Base-by-base conservation (phyloP, 2,113 vertebrate species). In the Cnemophilus loriae region DNA sequence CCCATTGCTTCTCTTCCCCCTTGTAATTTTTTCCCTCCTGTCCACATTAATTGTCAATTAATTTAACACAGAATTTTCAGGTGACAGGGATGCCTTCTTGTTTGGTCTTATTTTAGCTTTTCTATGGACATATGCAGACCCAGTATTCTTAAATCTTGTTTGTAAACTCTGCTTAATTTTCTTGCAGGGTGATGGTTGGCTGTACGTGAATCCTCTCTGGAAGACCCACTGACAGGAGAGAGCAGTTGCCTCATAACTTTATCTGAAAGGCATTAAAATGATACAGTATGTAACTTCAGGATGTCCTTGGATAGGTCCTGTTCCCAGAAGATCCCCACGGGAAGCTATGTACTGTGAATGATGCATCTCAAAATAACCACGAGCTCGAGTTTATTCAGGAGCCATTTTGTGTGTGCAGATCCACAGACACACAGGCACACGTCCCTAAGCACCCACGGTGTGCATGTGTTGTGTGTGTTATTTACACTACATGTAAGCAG, bases 141-240 rank as follows among this genome's bases (percentile, higher is more conserved):
- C 1, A 1, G 11, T 30, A 7, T 37, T 39, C 93, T 11, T 53
- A 60, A 42, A 37, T n/a, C 69, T 63, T 33, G 14, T 79, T 65
- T 65, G 67, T 95, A 71, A 95, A 46, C 44, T 92, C 49, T 87
- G 21, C 80, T 47, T 64, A 17, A 91, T 98, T 97, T 83, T 95
- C 74, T 96, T 97, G 22, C 97, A 99, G 99, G 99, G 98, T 1
- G 99, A 99, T 1, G 98, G 98, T 52, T 99, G 99, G 99, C 96
- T 98, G 28, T 99, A 99, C 92, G 95, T 98, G 96, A 98, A 97
- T 89, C 98, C 98, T 10, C 98, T 99, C 71, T 99, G 99, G 99
- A 99, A 99, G 97, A 97, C 97, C 24, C 98, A 98, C 52, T 99
- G 98, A 99, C 44, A 86, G 61, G 91, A 70, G 52, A 92, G 81